A percentile compares a stretch with the other conserved stretches of the same genome.
Conservation (phyloP, 2,888 invertebrate species). For the Melanargia galathea region DNA sequence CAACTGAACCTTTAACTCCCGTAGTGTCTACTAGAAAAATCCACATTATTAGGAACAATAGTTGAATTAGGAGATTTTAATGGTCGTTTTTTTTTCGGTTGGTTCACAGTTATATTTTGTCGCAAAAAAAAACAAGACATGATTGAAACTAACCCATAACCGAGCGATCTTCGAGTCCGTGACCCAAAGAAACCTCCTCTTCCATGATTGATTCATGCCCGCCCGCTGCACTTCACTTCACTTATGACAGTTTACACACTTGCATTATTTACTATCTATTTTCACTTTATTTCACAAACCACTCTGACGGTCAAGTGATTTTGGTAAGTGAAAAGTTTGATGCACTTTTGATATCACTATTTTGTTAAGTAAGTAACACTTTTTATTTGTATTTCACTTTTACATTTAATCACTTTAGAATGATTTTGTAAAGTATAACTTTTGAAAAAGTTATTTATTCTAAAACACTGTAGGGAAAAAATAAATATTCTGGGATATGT, state of each 20-base stretch:
- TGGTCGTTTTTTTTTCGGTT: too few species aligned
- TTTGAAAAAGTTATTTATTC: not conserved
- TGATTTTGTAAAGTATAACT: not conserved
- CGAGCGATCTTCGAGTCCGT: slow-evolving; percentile 60
- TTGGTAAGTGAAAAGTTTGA: not conserved
- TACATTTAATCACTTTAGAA: not conserved
- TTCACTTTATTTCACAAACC: slow-evolving; percentile 12
- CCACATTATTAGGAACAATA: too few species aligned
- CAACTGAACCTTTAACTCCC: too few species aligned
- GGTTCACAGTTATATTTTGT: too few species aligned
- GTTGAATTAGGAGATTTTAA: too few species aligned
- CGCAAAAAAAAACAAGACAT: too few species aligned
- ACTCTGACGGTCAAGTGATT: not conserved
- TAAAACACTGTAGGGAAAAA: not conserved
- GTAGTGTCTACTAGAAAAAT: too few species aligned
- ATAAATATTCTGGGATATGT: not conserved
- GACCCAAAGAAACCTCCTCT: slow-evolving; percentile 63
- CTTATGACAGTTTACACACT: slow-evolving; percentile 23
- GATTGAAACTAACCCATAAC: slow-evolving; percentile 64
- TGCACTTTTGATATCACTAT: not conserved
- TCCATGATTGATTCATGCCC: slow-evolving; percentile 72
- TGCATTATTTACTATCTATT: slow-evolving; percentile 7
- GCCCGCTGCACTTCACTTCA: slow-evolving; percentile 42
- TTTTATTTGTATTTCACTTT: slow-evolving; percentile 3
- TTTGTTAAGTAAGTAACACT: slow-evolving; percentile 9